Conservation (phyloP, 1,140 invertebrate species). For the Drosophila virilis region DNA sequence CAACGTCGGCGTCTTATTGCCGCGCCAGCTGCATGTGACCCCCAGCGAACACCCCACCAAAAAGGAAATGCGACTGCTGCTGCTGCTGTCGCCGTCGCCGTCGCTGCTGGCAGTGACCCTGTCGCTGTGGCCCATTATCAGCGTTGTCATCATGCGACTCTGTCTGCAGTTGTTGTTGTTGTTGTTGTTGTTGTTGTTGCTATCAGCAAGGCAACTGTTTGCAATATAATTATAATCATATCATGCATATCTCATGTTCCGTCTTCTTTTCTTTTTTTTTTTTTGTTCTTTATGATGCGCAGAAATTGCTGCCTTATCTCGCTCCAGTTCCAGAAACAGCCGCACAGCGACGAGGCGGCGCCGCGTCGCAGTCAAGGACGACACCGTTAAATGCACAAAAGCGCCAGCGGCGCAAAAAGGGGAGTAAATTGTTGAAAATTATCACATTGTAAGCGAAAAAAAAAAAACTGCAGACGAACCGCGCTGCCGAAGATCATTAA, state of each 20-base stretch:
- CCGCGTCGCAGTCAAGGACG: conserved; percentile 62
- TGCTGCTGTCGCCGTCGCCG: conserved; percentile 17
- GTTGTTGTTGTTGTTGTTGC: conserved; percentile 9
- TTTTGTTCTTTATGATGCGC: conserved; percentile 10
- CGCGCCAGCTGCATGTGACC: conserved; percentile 53
- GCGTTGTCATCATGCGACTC: conserved; percentile 38
- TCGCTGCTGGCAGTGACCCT: conserved; percentile 50
- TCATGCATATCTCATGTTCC: conserved; percentile 24
- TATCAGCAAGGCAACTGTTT: conserved; percentile 19
- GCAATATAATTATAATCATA: conserved; percentile 48
- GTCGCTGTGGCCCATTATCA: conserved; percentile 43
- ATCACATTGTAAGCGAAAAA: conserved; percentile 74
- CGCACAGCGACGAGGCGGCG: conserved; percentile 17
- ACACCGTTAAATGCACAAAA: conserved; percentile 65
- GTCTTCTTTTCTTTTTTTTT: not conserved
- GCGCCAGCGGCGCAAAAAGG: conserved; percentile 51
- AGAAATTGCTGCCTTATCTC: conserved; percentile 29
- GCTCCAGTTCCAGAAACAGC: conserved; percentile 31
- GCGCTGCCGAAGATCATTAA: conserved; percentile 37
- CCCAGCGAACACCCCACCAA: conserved; percentile 42
- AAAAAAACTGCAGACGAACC: conserved; percentile 1
- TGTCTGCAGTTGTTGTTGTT: conserved; percentile 24
- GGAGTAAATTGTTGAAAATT: conserved; percentile 78
- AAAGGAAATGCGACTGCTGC: conserved; percentile 40
- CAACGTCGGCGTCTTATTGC: conserved; percentile 36